phyloP scores from a whole-genome alignment of 2,113 vertebrate species.

The Petrocephalus zakoni region DNA sequence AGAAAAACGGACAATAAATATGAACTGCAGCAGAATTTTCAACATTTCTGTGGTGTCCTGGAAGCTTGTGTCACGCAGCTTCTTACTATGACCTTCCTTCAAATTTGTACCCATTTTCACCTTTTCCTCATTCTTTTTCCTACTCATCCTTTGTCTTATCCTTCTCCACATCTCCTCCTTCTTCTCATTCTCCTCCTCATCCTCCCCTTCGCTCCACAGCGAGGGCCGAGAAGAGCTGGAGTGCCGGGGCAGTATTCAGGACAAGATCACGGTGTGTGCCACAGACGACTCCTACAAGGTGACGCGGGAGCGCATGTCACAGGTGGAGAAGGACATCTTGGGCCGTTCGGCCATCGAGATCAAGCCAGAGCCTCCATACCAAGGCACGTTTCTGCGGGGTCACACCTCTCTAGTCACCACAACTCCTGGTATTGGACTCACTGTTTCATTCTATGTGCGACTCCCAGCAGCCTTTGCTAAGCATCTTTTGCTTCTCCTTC shows the following conservation, averaged over 20 bases:
- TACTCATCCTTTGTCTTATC: neutral
- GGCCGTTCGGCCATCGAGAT: constrained; percentile 66
- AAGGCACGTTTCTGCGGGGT: constrained; percentile 47
- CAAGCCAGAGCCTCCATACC: constrained; percentile 53
- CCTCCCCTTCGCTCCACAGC: constrained; percentile 37
- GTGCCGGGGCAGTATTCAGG: constrained; percentile 74
- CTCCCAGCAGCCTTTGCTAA: neutral
- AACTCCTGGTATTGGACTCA: too few species aligned
- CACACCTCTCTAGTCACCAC: neutral
- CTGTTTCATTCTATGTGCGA: too few species aligned
- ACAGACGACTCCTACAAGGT: constrained; percentile 68
- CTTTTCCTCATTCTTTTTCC: neutral
- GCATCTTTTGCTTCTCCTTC: neutral
- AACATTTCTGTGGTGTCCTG: neutral
- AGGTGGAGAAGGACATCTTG: constrained; percentile 68
- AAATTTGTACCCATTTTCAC: neutral
- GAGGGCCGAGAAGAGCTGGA: constrained; percentile 64
- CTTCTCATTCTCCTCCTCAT: neutral
- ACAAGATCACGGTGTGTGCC: constrained; percentile 77
- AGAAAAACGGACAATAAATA: neutral
- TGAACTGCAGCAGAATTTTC: neutral
- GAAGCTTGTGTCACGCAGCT: neutral
- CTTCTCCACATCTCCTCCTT: neutral
- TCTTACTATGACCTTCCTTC: neutral
- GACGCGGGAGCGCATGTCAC: constrained; percentile 61